A percentile compares a stretch with the other conserved stretches of the same genome.
Conservation (phyloP, 2,888 invertebrate species). For the Polia nebulosa region DNA sequence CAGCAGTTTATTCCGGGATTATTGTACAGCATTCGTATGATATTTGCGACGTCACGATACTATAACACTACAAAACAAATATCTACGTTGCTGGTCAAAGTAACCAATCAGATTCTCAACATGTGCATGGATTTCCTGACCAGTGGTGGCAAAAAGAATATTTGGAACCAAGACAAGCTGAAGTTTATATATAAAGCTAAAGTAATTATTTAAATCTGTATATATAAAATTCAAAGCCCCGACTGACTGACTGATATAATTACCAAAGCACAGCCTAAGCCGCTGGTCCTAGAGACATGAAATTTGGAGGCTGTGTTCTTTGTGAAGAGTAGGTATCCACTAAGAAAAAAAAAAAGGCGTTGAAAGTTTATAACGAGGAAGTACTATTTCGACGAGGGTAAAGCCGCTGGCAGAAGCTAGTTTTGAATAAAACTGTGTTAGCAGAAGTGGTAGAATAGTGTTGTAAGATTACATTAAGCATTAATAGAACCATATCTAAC, state of each 20-base stretch:
- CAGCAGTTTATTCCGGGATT: slow-evolving; percentile 94
- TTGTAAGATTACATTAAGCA: neutral
- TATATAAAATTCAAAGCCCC: too few relatives aligned
- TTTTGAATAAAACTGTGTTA: neutral
- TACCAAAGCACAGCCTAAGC: too few relatives aligned
- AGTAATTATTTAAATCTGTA: slow-evolving; percentile 82
- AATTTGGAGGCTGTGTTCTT: too few relatives aligned
- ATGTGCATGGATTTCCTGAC: slow-evolving; percentile 95
- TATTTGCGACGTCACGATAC: slow-evolving; percentile 95
- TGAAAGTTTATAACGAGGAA: too few relatives aligned
- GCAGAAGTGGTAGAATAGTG: neutral
- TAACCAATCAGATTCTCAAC: slow-evolving; percentile 97
- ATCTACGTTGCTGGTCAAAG: slow-evolving; percentile 95
- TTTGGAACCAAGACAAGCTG: slow-evolving; percentile 94
- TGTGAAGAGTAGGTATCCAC: too few relatives aligned
- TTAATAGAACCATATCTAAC: too few relatives aligned
- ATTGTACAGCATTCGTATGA: slow-evolving; percentile 95
- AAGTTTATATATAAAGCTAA: slow-evolving; percentile 94
- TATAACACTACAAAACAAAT: slow-evolving; percentile 95
- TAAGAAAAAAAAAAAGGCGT: too few relatives aligned
- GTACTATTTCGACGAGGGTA: too few relatives aligned
- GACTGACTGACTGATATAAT: too few relatives aligned
- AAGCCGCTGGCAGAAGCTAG: too few relatives aligned
- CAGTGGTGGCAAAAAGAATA: slow-evolving; percentile 92
- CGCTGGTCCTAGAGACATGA: too few relatives aligned